Percentiles rank a stretch among this genome's conserved stretches.
Evolutionary conservation across 2,113 vertebrate species (phyloP).

Genomic region (Theristicus caerulescens): DNA sequence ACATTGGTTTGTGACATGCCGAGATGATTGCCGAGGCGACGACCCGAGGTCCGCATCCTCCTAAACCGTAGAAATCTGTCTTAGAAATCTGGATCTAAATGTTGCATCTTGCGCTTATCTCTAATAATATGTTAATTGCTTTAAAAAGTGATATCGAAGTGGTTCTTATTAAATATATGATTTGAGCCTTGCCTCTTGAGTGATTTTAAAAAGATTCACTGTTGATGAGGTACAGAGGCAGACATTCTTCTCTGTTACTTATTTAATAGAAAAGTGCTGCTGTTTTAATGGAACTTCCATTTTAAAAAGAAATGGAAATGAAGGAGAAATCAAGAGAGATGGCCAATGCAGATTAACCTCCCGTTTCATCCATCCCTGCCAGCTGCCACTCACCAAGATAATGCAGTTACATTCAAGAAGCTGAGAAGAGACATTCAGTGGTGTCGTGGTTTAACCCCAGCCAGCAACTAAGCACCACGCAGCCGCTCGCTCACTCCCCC

Average conservation of each 20-base stretch:
- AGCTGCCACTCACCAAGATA: neutral
- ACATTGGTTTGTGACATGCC: neutral
- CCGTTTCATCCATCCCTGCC: neutral
- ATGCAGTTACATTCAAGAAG: neutral
- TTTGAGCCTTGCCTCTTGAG: slow-evolving; percentile 58
- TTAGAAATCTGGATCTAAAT: slow-evolving; percentile 22
- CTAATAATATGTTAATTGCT: slow-evolving; percentile 65
- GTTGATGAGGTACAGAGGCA: slow-evolving; percentile 37
- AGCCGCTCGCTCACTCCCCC: too few relatives aligned
- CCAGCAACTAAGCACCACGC: too few relatives aligned
- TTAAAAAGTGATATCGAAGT: slow-evolving; percentile 48
- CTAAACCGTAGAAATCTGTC: neutral
- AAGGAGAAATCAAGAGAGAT: slow-evolving; percentile 39
- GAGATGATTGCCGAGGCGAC: neutral
- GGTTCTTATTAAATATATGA: slow-evolving; percentile 66
- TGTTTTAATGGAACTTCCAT: slow-evolving; percentile 33
- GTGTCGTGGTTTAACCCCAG: too few relatives aligned
- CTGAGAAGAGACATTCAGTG: neutral
- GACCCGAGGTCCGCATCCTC: neutral
- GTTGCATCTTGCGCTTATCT: slow-evolving; percentile 56
- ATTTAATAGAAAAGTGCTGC: slow-evolving; percentile 37
- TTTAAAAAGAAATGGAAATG: slow-evolving; percentile 41
- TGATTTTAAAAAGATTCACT: slow-evolving; percentile 38
- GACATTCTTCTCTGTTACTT: neutral
- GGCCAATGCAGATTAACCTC: neutral